Base-by-base conservation (phyloP, 2,113 vertebrate species). In the Amblyornis subalaris region DNA sequence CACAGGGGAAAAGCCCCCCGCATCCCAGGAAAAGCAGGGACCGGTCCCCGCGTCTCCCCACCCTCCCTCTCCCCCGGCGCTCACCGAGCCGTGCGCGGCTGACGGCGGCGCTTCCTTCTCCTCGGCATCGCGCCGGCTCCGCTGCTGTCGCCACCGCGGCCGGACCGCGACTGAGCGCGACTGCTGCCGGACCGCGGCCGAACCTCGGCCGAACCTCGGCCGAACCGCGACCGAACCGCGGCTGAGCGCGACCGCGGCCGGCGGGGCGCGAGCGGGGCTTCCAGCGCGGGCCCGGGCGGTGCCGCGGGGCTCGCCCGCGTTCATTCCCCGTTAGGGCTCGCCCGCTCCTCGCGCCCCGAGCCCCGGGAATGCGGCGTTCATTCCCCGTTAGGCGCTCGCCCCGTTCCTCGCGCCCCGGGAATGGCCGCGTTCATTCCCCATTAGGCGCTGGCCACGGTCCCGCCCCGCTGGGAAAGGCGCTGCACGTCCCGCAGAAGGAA, bases 391-490 rank as follows among this genome's bases (percentile, higher is more conserved):
- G 45, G 51, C 15, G 16, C 6, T 53, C 28, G 3, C 50, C 14
- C 11, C 9, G n/a, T 19, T 55, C 12, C 54, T 12, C 53, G 51
- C 57, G 11, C 24, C 57, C 35, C 12, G 20, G 44, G 44, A 44
- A 44, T 15, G 44, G 6, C 44, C 44, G 18, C 44, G 18, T 44
- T 44, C 44, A 15, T 17, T 17, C 44, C 44, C 44, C 36, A 10
- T 38, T 44, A 44, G 45, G 51, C 15, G 16, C 6, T 53, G n/a
- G n/a, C 4, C 44, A 17, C 2, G 19, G 29, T 10, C 29, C 47
- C 28, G 3, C 50, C 14, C 11, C 9, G n/a, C 28, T 0, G 58
- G 0, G 9, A 1, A 12, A 7, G 3, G 20, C 0, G 10, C 1
- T 4, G 8, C 20, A 0, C 29, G 20, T 9, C 35, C 1, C 47